A percentile compares a stretch with the other conserved stretches of the same genome.
phyloP scores from a whole-genome alignment of 1,140 invertebrate genomes.

The Planococcus citri region DNA sequence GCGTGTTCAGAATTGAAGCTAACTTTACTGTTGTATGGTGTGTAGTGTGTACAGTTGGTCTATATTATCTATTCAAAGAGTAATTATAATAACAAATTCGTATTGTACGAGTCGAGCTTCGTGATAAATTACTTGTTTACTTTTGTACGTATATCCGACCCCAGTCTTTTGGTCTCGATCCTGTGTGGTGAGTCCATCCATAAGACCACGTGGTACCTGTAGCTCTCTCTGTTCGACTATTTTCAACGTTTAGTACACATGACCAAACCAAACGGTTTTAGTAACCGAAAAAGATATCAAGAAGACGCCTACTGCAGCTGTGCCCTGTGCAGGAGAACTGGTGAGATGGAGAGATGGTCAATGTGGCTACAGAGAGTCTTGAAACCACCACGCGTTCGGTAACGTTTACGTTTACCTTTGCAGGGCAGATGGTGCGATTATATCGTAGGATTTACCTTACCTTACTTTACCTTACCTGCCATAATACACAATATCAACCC shows the following conservation, averaged over 20 bases:
- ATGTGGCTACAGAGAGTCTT: background rate
- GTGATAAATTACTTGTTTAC: background rate
- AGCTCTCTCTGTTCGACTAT: too few species aligned
- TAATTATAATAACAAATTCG: slow-evolving; percentile 4
- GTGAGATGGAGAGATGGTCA: background rate
- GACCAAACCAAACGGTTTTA: too few species aligned
- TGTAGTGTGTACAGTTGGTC: too few species aligned
- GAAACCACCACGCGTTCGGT: background rate
- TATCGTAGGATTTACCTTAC: background rate
- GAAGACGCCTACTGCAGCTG: background rate
- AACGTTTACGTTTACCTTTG: background rate
- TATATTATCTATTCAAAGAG: background rate
- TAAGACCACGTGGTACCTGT: too few species aligned
- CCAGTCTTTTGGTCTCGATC: too few species aligned
- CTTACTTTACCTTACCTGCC: too few species aligned
- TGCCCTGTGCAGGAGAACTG: too few species aligned
- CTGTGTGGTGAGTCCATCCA: too few species aligned
- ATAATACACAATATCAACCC: background rate
- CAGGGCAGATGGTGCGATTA: background rate
- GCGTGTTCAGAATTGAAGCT: too few species aligned
- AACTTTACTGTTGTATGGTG: too few species aligned
- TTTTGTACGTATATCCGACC: background rate
- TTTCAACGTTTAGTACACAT: too few species aligned
- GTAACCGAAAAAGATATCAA: background rate
- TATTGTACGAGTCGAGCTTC: background rate